Conservation (phyloP, 2,797 vertebrate genomes). For the Oreochromis mossambicus region DNA sequence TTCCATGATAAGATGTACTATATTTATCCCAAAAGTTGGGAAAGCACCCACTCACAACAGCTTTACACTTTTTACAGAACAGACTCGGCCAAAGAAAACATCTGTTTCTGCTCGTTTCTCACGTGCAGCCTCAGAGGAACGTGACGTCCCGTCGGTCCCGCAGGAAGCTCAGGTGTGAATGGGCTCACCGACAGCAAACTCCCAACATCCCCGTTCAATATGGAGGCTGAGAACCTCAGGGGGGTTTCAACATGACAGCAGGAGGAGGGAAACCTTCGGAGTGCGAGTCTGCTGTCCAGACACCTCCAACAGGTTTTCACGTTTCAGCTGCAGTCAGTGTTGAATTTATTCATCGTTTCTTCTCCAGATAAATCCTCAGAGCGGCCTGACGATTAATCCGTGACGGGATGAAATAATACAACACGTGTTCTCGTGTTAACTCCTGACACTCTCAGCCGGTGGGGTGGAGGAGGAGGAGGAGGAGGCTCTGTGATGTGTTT, state of each 20-base stretch:
- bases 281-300: accelerated
- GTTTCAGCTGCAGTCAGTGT: neutral
- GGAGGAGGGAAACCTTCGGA: neutral
- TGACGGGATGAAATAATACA: neutral
- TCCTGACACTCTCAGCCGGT: neutral
- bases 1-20: neutral
- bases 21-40: neutral
- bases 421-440: neutral
- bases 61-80: neutral
- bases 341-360: neutral
- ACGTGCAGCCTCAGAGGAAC: neutral
- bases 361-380: neutral
- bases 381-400: neutral
- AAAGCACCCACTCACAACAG: neutral
- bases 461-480: accelerated
- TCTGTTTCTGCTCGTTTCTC: neutral
- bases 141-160: accelerated
- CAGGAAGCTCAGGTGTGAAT: constrained; percentile 1
- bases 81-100: neutral
- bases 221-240: neutral
- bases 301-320: neutral
- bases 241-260: accelerated
- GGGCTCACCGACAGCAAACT: neutral
- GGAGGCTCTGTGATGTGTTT: neutral
- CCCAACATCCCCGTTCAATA: constrained; percentile 1